A percentile compares a stretch with the other conserved stretches of the same genome.
These are phyloP conservation scores for Escarpia spicata DNA, from an alignment of 2,888 invertebrate genomes.

Conservation along the genomic window DNA sequence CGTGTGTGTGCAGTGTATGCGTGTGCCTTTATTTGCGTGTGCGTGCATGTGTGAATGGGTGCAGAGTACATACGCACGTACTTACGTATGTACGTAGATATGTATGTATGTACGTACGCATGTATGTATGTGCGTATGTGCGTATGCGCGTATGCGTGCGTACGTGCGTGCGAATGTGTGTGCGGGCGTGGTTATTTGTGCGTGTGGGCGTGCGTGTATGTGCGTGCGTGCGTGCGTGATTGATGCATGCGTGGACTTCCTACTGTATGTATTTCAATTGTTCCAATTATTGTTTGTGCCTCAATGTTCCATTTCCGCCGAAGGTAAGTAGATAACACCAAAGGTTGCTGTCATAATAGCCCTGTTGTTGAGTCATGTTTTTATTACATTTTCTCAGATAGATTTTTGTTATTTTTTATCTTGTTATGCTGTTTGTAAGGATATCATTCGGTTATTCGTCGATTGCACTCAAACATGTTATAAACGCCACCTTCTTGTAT, in stretches of 20 bases:
- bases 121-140: neutral
- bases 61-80: neutral
- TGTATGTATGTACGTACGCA: neutral
- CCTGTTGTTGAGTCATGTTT: too few species aligned
- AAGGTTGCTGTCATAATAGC: too few species aligned
- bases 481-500: neutral
- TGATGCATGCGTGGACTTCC: neutral
- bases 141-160: neutral
- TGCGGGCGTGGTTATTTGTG: neutral
- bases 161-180: neutral
- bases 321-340: too few species aligned
- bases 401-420: too few species aligned
- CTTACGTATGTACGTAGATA: neutral
- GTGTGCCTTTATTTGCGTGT: neutral
- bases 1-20: neutral
- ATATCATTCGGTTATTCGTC: too few species aligned
- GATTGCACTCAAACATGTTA: neutral
- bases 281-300: too few species aligned
- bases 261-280: too few species aligned
- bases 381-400: too few species aligned
- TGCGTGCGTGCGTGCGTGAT: neutral
- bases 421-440: too few species aligned
- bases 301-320: too few species aligned
- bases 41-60: too few species aligned
- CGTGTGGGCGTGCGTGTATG: neutral